Evolutionary conservation across 2,113 vertebrate genomes (phyloP), one percentile per base, ranked within the genome.

Genomic region (Coracopsis vasa): DNA sequence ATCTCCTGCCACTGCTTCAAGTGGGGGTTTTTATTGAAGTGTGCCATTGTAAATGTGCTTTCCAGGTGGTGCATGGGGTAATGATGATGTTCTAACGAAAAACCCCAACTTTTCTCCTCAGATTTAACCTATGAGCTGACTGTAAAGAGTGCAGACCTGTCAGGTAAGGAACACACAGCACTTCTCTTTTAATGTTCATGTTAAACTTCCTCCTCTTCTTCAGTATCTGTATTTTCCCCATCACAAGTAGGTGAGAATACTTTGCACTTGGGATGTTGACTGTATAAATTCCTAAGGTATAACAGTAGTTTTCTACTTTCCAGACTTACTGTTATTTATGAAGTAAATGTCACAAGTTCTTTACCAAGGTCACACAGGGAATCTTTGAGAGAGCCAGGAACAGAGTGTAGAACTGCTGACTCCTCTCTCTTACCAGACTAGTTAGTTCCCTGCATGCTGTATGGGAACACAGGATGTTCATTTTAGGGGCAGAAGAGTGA

Each of bases 61-160:
- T 41, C 44, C 6, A 5, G 39, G 37, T 28, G n/a, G 41, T 31
- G n/a, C 31, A 17, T 7, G 9, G 62, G 28, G 14, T 41, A 19
- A 28, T 33, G 25, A 73, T 70, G 21, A 25, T 54, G 25, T 60
- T 82, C 67, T 92, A 93, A 96, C 23, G 45, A 80, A 92, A 83
- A 72, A 8, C 71, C 72, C 48, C 18, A 19, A 37, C 24, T 75
- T 88, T 70, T 35, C 88, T 91, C 97, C 96, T 92, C 95, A 99
- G 99, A 99, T 96, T 95, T 99, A 96, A 99, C 99, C 4, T 99
- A 99, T 45, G 99, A 99, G 96, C 98, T 99, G 97, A 99, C 98
- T 17, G 97, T 99, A 90, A 99, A 99, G 96, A 99, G 98, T 97
- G 98, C 98, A 5, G 99, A 99, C 64, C 97, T 98, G 29, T 98